These are phyloP conservation scores for Stegastes partitus DNA, from an alignment of 2,113 vertebrate species.

Conservation along the genomic window DNA sequence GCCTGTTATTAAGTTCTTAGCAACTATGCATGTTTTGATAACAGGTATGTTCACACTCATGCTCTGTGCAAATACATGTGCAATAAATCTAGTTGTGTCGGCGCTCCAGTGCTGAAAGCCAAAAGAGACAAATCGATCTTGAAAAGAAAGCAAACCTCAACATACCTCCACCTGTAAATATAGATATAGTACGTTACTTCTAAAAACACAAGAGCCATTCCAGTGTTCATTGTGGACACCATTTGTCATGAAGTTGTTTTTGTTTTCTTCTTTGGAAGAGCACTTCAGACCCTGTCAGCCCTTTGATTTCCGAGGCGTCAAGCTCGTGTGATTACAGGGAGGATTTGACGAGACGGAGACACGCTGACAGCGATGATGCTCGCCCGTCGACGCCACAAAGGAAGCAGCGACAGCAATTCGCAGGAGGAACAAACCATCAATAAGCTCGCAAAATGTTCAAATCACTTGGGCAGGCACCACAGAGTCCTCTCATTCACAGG, in stretches of 20 bases:
- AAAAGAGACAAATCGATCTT: no score
- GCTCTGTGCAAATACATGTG: no score
- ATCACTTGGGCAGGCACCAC: not conserved
- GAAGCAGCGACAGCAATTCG: conserved; percentile 20
- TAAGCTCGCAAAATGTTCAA: conserved; percentile 20
- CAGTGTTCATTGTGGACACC: not conserved
- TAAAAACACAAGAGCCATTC: not conserved
- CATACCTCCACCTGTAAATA: not conserved
- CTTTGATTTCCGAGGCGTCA: conserved; percentile 27
- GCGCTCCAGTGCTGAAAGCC: no score
- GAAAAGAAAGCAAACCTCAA: no score
- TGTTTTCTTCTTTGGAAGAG: not conserved
- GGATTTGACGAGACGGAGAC: not conserved
- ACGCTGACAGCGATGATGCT: not conserved
- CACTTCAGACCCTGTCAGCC: not conserved
- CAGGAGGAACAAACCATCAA: conserved; percentile 1
- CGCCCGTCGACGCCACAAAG: conserved; percentile 1
- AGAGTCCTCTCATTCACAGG: conserved; percentile 30
- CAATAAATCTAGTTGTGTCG: no score
- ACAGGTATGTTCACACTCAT: no score
- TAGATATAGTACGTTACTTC: not conserved
- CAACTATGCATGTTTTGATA: no score
- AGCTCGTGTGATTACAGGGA: conserved; percentile 22
- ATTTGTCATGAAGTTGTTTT: no score
- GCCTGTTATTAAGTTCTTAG: no score